phyloP scores from a whole-genome alignment of 1,140 invertebrate genomes.

The Stratiolaelaps scimitus region DNA sequence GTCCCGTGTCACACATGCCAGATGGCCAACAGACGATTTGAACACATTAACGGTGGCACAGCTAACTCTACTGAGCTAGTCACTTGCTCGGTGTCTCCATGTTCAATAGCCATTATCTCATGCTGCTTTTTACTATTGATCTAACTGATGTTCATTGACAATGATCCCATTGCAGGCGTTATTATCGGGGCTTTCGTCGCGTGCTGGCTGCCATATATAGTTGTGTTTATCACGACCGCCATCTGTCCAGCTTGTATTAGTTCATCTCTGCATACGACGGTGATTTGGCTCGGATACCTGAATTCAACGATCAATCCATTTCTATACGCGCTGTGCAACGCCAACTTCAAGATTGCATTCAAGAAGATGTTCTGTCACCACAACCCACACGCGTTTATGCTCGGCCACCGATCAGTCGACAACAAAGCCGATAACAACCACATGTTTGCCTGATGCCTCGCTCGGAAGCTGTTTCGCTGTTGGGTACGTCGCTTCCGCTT shows the following conservation, averaged over 20 bases:
- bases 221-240: constrained; percentile 51
- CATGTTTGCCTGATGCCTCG: constrained; percentile 13
- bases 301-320: constrained; percentile 50
- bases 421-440: constrained; percentile 24
- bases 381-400: constrained; percentile 24
- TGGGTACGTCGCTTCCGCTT: too few species aligned
- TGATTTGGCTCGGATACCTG: constrained; percentile 49
- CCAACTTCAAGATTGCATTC: constrained; percentile 47
- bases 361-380: constrained; percentile 42
- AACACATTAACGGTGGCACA: too few species aligned
- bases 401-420: constrained; percentile 7
- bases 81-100: too few species aligned
- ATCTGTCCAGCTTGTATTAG: constrained; percentile 47
- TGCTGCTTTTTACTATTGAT: too few species aligned
- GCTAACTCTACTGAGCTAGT: too few species aligned
- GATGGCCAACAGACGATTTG: too few species aligned
- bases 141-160: too few species aligned
- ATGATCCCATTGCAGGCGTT: constrained; percentile 42
- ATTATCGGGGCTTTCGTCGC: constrained; percentile 54
- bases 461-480: too few species aligned
- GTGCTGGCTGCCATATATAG: constrained; percentile 54
- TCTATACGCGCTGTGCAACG: constrained; percentile 49
- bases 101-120: too few species aligned
- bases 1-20: too few species aligned
- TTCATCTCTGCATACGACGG: constrained; percentile 41